Base-by-base conservation (phyloP, 2,797 vertebrate species). In the Trichosurus vulpecula region DNA sequence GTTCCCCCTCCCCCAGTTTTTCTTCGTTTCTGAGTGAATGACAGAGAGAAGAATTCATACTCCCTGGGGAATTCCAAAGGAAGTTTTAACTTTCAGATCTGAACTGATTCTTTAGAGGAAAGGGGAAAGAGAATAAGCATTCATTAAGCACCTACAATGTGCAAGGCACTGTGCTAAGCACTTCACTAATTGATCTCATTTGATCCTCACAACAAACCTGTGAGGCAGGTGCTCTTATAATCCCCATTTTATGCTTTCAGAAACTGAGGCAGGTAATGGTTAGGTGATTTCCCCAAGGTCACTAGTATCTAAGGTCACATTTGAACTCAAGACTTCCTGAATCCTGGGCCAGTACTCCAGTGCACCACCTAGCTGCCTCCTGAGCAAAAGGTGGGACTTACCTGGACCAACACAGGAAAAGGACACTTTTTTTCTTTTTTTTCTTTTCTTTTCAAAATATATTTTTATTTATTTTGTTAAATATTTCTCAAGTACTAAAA, bases 1-100 rank as follows among this genome's bases (percentile, higher is more conserved):
- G 3, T 29, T 4, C 30, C 4, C 57, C 27, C 30, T 10, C 57
- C 30, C 29, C 57, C 14, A 4, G 66, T 92, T 92, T 55, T 1
- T 93, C 90, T 52, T 92, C 16, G 52, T 74, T 81, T 96, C 51
- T 56, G 11, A 35, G 51, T 51, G 56, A 56, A 95, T 87, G 56
- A 54, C 0, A 54, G 30, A 54, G 90, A 89, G 30, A 87, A 94
- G 81, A 95, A 52, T 47, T 1, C 4, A 57, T 22, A 4, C 31
- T 61, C 13, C 31, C 58, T 61, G 58, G 58, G 31, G 31, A 61
- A 61, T 35, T 61, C 31, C 58, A 61, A 61, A 35, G 14, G 31
- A 35, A 13, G 12, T 35, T 61, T 61, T 61, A 61, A 35, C 13
- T 61, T 61, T 58, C 58, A 4, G 13, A 35, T 61, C 31, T 61